A percentile compares a stretch with the other conserved stretches of the same genome.
phyloP scores from a whole-genome alignment of 1,140 invertebrate species.

The Lasioglossum baleicum region DNA sequence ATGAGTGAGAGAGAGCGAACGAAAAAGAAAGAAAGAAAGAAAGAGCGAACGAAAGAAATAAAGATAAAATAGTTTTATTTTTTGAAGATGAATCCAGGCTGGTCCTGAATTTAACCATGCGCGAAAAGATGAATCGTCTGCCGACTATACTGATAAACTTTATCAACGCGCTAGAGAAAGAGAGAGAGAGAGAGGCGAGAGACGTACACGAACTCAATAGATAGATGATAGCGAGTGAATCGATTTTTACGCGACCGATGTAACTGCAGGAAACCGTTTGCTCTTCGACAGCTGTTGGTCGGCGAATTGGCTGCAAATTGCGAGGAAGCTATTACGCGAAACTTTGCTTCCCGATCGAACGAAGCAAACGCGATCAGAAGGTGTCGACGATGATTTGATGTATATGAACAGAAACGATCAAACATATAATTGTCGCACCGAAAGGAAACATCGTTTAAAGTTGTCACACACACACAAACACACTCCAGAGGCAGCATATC shows the following conservation, averaged over 20 bases:
- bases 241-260: constrained; percentile 6
- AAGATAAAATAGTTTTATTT: constrained; percentile 45
- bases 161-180: background rate
- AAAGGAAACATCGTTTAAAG: too few species aligned
- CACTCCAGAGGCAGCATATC: too few species aligned
- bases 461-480: too few species aligned
- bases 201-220: background rate
- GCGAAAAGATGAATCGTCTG: constrained; percentile 9
- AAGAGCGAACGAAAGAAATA: background rate
- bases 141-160: constrained; percentile 3
- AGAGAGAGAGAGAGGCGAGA: background rate
- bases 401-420: constrained; percentile 12
- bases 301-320: background rate
- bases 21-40: background rate
- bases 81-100: constrained; percentile 36
- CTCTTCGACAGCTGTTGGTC: background rate
- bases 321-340: background rate
- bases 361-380: background rate
- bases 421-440: too few species aligned
- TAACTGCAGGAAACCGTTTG: background rate
- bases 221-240: constrained; percentile 16
- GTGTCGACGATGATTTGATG: background rate
- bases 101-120: constrained; percentile 25
- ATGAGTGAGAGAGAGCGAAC: background rate
- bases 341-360: too few species aligned